phyloP scores from a whole-genome alignment of 1,140 invertebrate genomes.

The Laupala kohalensis region DNA sequence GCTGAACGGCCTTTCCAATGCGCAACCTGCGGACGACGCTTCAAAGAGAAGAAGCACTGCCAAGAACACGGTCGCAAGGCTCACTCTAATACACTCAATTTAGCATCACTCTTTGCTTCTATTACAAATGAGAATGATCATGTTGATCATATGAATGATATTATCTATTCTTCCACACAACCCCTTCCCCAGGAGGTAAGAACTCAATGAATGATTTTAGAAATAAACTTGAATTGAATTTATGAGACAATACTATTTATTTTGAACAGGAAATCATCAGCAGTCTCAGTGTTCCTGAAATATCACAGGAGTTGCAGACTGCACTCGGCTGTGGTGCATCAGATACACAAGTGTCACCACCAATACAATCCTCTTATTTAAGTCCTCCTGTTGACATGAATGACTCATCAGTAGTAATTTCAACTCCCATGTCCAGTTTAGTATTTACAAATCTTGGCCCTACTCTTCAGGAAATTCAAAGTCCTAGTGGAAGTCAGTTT shows the following conservation, averaged over 20 bases:
- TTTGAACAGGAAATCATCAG: background rate
- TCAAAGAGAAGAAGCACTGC: conserved; percentile 7
- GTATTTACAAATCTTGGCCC: conserved; percentile 5
- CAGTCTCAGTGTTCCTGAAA: background rate
- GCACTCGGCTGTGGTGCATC: background rate
- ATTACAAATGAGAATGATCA: conserved; percentile 12
- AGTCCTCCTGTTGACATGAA: background rate
- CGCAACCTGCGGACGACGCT: conserved; percentile 12
- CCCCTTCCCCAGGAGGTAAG: background rate
- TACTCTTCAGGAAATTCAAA: conserved; percentile 1
- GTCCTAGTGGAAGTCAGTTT: background rate
- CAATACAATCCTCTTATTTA: background rate
- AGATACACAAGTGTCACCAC: too few species aligned
- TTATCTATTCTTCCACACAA: background rate
- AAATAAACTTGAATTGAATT: background rate
- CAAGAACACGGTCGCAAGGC: conserved; percentile 6
- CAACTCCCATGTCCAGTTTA: background rate
- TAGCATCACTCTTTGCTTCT: conserved; percentile 10
- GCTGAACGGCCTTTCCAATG: conserved; percentile 9
- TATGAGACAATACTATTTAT: background rate
- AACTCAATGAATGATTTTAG: background rate
- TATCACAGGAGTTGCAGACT: background rate
- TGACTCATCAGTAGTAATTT: background rate
- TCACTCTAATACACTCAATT: conserved; percentile 11
- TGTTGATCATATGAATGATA: conserved; percentile 2